phyloP scores from a whole-genome alignment of 2,888 invertebrate species.

The Drosophila robusta region DNA sequence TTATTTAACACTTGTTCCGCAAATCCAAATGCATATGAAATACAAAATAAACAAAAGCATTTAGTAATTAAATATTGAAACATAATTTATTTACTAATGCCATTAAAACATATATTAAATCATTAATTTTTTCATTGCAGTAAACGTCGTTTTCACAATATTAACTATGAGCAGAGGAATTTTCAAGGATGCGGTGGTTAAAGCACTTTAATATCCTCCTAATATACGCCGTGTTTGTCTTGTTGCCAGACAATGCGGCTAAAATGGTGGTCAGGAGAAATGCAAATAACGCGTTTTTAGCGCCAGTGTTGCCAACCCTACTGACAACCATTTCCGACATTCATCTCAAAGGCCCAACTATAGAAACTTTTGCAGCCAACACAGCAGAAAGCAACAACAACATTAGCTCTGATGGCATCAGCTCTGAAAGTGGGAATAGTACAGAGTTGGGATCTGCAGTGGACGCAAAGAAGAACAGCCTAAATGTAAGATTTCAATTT shows the following conservation, averaged over 20 bases:
- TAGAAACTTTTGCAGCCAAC: constrained; percentile 5
- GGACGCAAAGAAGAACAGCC: neutral
- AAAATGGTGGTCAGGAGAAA: neutral
- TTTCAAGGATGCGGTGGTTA: constrained; percentile 36
- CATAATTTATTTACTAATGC: too few species aligned
- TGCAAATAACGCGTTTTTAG: neutral
- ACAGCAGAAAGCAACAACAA: neutral
- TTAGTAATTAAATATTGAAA: too few species aligned
- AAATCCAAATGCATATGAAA: too few species aligned
- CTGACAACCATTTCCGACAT: neutral
- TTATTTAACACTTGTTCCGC: too few species aligned
- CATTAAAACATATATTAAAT: too few species aligned
- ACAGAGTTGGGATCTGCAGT: neutral
- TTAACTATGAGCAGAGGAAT: constrained; percentile 30
- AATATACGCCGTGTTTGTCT: constrained; percentile 10
- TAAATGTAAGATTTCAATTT: constrained; percentile 39
- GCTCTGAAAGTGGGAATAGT: neutral
- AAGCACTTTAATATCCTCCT: constrained; percentile 25
- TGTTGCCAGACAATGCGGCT: constrained; percentile 19
- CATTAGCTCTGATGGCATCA: neutral
- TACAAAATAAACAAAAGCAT: too few species aligned
- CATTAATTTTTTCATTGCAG: constrained; percentile 24
- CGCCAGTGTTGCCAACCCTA: neutral
- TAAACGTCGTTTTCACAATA: neutral
- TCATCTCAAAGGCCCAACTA: neutral